Evolutionary conservation across 2,888 invertebrate genomes (phyloP).

Genomic region (Tenthredo amoena): DNA sequence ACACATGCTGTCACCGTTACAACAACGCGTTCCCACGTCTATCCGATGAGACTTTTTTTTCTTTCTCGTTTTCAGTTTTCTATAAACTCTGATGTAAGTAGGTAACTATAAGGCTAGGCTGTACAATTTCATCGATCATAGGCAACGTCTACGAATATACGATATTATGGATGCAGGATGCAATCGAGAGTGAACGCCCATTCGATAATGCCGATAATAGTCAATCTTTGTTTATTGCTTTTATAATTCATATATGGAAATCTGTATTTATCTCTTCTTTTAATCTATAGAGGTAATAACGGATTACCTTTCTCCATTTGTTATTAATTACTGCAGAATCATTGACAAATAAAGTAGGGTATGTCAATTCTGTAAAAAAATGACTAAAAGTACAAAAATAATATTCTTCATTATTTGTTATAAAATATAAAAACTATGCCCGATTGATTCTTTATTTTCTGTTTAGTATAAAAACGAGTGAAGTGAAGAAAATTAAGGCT

Average conservation of each 20-base stretch:
- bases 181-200: constrained; percentile 13
- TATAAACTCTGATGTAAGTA: neutral
- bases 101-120: neutral
- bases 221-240: neutral
- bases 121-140: neutral
- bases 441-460: neutral
- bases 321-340: neutral
- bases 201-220: neutral
- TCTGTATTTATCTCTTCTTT: neutral
- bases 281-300: neutral
- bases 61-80: neutral
- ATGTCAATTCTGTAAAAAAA: neutral
- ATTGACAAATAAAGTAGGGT: neutral
- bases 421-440: too few species aligned
- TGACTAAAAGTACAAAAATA: neutral
- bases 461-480: neutral
- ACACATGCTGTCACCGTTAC: constrained; percentile 63
- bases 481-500: neutral
- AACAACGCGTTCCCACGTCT: constrained; percentile 35
- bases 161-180: constrained; percentile 4
- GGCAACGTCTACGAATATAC: neutral
- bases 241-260: neutral
- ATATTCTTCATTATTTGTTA: neutral
- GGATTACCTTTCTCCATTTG: neutral
- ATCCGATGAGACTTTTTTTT: neutral